Conservation (phyloP, 1,140 invertebrate species). For the Dolichoris vasculosae region DNA sequence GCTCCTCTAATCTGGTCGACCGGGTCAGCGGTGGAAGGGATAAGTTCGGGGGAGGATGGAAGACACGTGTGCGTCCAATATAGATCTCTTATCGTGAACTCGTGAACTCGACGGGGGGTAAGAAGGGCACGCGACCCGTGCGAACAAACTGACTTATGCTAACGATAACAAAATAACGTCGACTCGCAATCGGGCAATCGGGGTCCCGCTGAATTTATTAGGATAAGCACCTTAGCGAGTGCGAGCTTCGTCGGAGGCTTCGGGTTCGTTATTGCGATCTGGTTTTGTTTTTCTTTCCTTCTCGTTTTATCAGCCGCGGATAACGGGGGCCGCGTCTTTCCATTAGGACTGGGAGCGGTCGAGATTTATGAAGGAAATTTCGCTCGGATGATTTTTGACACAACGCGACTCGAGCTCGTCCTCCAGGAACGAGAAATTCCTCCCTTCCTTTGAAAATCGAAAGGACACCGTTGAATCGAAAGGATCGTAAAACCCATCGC, state of each 20-base stretch:
- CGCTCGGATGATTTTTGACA: no score
- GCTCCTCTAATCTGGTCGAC: conserved; percentile 34
- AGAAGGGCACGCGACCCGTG: neutral
- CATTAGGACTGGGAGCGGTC: neutral
- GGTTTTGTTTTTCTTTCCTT: no score
- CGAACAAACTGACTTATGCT: conserved; percentile 45
- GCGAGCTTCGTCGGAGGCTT: neutral
- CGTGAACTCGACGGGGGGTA: neutral
- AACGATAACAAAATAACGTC: conserved; percentile 46
- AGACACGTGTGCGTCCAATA: conserved; percentile 36
- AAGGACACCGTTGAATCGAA: no score
- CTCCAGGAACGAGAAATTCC: no score
- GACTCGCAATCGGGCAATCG: neutral
- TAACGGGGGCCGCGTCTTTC: neutral
- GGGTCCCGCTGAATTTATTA: conserved; percentile 37
- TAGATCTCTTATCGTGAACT: conserved; percentile 36
- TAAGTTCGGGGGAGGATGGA: neutral
- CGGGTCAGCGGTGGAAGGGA: neutral
- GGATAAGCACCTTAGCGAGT: conserved; percentile 47
- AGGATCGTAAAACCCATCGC: no score
- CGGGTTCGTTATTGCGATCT: no score
- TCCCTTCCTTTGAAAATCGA: no score
- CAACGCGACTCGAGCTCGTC: neutral
- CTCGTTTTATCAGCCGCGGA: no score
- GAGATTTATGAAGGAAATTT: no score